These are phyloP conservation scores for Caprella mutica DNA, from an alignment of 2,888 invertebrate species.

Conservation along the genomic window DNA sequence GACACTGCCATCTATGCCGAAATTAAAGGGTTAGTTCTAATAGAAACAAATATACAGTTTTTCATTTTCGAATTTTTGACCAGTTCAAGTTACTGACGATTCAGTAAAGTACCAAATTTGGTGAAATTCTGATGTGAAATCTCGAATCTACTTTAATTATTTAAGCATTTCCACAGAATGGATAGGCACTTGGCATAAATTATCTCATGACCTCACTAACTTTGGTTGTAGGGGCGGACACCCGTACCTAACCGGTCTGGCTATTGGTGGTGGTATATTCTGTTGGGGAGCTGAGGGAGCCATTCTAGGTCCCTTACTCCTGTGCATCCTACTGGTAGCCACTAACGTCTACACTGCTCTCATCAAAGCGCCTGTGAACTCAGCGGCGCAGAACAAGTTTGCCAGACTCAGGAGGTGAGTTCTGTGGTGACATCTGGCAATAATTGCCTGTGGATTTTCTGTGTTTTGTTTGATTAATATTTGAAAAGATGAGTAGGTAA, in stretches of 20 bases:
- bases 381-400: constrained; percentile 2
- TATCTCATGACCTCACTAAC: too few relatives aligned
- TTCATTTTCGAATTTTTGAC: background rate
- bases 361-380: constrained; percentile 28
- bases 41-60: background rate
- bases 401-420: constrained; percentile 7
- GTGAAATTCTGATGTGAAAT: background rate
- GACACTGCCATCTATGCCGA: constrained; percentile 94
- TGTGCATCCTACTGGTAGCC: constrained; percentile 87
- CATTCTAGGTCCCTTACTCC: constrained; percentile 84
- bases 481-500: too few relatives aligned
- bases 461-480: too few relatives aligned
- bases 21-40: constrained; percentile 71
- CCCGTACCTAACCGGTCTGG: constrained; percentile 90
- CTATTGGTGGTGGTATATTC: constrained; percentile 95
- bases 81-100: background rate
- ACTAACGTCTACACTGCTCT: constrained; percentile 55
- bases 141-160: too few relatives aligned
- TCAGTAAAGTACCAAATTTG: background rate
- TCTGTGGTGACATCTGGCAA: background rate
- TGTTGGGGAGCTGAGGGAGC: constrained; percentile 95
- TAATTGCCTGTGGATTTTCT: background rate
- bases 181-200: too few relatives aligned
- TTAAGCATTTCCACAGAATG: too few relatives aligned
- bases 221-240: constrained; percentile 70